Percentiles rank a stretch among this genome's conserved stretches.
Conservation (phyloP, 2,888 invertebrate species). For the Myathropa florea region DNA sequence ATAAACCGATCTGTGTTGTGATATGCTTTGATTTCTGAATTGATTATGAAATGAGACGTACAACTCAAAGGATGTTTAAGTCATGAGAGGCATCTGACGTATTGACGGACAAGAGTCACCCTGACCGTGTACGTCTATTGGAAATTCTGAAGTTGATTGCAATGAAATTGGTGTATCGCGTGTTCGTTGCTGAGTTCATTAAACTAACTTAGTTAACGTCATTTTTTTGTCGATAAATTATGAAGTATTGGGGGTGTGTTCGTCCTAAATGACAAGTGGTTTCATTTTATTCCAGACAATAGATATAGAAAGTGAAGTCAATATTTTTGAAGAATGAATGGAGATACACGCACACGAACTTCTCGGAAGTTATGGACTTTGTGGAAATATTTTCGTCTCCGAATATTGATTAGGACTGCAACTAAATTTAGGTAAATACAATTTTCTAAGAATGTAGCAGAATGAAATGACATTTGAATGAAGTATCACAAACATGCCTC, state of each 20-base stretch:
- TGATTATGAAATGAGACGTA: not conserved
- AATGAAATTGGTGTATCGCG: not conserved
- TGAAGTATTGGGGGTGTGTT: not conserved
- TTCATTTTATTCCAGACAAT: not conserved
- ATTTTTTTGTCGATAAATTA: not conserved
- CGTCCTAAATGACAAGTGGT: not conserved
- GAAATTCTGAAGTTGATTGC: not conserved
- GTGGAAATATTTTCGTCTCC: not conserved
- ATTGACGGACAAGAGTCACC: not conserved
- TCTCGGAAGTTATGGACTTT: not conserved
- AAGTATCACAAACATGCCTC: too few species aligned
- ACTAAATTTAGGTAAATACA: not conserved
- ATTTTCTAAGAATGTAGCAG: too few species aligned
- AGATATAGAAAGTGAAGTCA: not conserved
- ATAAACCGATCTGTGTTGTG: conserved; percentile 6
- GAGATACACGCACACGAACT: not conserved
- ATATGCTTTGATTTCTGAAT: conserved; percentile 17
- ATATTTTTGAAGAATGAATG: not conserved
- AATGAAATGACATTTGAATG: too few species aligned
- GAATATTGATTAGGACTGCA: not conserved
- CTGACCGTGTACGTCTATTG: not conserved
- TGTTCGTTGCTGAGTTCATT: not conserved
- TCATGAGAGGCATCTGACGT: not conserved
- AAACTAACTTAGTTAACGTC: not conserved
- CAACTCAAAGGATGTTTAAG: not conserved